phyloP scores from a whole-genome alignment of 2,113 vertebrate genomes.

The Terrapene triunguis region DNA sequence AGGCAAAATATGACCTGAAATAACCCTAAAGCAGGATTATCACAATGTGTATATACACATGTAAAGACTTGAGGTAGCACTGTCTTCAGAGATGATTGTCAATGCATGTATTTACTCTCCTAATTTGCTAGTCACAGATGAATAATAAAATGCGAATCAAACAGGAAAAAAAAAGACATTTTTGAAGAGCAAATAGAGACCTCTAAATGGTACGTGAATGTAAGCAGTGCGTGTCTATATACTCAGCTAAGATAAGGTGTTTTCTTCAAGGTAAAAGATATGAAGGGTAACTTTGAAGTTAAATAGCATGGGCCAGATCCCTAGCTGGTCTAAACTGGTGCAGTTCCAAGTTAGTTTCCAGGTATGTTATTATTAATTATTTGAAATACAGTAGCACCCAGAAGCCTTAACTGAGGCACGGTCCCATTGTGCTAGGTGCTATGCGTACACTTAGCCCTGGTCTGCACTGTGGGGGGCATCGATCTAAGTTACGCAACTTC shows the following conservation, averaged over 20 bases:
- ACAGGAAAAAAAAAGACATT: neutral
- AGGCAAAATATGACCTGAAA: neutral
- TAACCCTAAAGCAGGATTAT: neutral
- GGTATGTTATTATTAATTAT: neutral
- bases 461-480: no score
- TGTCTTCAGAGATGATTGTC: neutral
- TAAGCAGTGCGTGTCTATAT: neutral
- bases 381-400: neutral
- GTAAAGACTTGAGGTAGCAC: neutral
- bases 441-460: neutral
- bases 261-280: neutral
- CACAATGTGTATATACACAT: neutral
- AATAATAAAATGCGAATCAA: neutral
- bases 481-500: no score
- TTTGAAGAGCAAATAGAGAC: neutral
- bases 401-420: neutral
- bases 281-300: neutral
- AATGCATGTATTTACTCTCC: neutral
- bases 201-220: neutral
- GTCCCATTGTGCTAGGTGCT: neutral
- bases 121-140: neutral
- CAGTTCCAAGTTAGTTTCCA: accelerated
- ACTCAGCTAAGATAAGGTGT: neutral
- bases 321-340: neutral
- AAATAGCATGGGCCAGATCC: neutral